phyloP scores from a whole-genome alignment of 2,888 invertebrate species.

The Dichetophora obliterata region DNA sequence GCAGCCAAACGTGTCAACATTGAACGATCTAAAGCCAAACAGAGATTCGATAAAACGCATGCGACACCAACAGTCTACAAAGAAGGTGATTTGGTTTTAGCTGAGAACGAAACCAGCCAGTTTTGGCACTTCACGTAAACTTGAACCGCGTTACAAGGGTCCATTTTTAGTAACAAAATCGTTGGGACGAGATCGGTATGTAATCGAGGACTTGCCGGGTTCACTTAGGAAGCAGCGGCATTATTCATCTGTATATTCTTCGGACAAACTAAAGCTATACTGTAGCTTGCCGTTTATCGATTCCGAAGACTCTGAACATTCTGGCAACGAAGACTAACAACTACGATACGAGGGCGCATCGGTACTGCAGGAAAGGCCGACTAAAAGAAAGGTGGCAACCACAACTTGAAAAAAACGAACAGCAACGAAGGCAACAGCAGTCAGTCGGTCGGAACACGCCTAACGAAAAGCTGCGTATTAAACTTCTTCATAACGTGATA shows the following conservation, averaged over 20 bases:
- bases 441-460: no score
- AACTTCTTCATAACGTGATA: no score
- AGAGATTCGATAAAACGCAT: conserved; percentile 39
- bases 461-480: no score
- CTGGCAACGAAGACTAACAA: not conserved
- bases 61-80: conserved; percentile 33
- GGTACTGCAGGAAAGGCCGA: no score
- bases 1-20: no score
- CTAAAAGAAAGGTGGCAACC: no score
- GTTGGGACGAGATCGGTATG: conserved; percentile 49
- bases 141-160: conserved; percentile 49
- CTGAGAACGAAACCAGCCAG: conserved; percentile 41
- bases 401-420: no score
- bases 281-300: conserved; percentile 38
- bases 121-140: conserved; percentile 47
- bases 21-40: conserved; percentile 33
- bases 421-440: no score
- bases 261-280: conserved; percentile 49
- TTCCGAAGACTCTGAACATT: not conserved
- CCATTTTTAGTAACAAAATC: conserved; percentile 48
- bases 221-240: conserved; percentile 46
- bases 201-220: conserved; percentile 50
- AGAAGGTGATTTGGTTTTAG: conserved; percentile 42
- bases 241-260: conserved; percentile 47
- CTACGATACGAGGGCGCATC: no score